phyloP scores from a whole-genome alignment of 1,140 invertebrate species.

The Schlechtendalia chinensis region DNA sequence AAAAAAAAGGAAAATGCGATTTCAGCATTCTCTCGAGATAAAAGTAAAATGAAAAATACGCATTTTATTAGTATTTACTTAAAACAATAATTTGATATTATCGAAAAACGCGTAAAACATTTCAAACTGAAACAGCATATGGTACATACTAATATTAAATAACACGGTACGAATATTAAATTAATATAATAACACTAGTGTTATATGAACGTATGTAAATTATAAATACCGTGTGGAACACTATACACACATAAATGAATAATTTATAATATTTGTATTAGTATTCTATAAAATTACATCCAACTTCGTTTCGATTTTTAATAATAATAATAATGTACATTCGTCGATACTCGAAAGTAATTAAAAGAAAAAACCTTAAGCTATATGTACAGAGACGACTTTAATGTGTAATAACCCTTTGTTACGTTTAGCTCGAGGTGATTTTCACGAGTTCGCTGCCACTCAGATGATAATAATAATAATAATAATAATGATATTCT shows the following conservation, averaged over 20 bases:
- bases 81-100: no score
- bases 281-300: not conserved
- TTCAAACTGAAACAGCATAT: not conserved
- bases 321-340: not conserved
- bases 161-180: slow-evolving; percentile 4
- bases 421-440: slow-evolving; percentile 20
- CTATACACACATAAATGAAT: slow-evolving; percentile 18
- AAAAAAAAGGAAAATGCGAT: not conserved
- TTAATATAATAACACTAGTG: not conserved
- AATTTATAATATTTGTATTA: slow-evolving; percentile 26
- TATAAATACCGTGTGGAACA: not conserved
- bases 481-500: no score
- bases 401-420: slow-evolving; percentile 4
- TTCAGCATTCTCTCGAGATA: not conserved
- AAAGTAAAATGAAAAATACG: not conserved
- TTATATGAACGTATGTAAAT: slow-evolving; percentile 32
- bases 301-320: not conserved
- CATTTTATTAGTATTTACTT: no score
- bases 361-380: not conserved
- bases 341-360: not conserved
- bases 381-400: no score
- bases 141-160: not conserved
- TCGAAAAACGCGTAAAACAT: no score
- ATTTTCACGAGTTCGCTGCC: slow-evolving; percentile 8
- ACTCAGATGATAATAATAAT: not conserved